Conservation (phyloP, 2,113 vertebrate species). For the Labeo rohita region DNA sequence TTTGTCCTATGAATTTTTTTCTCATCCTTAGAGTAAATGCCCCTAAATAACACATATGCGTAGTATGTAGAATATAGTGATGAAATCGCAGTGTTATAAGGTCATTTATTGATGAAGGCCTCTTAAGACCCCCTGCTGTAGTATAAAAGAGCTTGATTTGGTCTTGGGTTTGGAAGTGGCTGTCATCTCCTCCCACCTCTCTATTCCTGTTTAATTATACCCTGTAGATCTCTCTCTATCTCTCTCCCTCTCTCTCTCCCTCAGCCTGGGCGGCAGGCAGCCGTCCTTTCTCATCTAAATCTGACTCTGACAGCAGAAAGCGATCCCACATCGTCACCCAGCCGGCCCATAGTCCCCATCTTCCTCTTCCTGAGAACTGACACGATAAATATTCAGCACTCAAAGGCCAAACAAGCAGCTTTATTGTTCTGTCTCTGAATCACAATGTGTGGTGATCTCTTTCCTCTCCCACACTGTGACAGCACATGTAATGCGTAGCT, state of each 20-base stretch:
- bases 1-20: too few relatives aligned
- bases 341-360: constrained; percentile 45
- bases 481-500: constrained; percentile 35
- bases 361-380: constrained; percentile 40
- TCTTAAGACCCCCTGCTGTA: constrained; percentile 52
- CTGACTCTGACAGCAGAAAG: constrained; percentile 62
- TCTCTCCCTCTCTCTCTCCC: constrained; percentile 34
- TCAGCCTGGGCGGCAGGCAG: constrained; percentile 71
- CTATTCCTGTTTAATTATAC: constrained; percentile 74
- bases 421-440: constrained; percentile 47
- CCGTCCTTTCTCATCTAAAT: constrained; percentile 61
- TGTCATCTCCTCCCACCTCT: constrained; percentile 63
- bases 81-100: not conserved
- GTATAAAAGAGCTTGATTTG: constrained; percentile 53
- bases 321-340: constrained; percentile 40
- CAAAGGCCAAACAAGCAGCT: constrained; percentile 16
- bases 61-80: not conserved
- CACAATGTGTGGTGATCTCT: constrained; percentile 35
- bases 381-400: constrained; percentile 53
- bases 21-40: too few relatives aligned
- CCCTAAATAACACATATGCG: not conserved
- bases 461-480: constrained; percentile 27
- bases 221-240: constrained; percentile 50
- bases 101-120: constrained; percentile 41
- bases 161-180: constrained; percentile 61